phyloP scores from a whole-genome alignment of 2,888 invertebrate genomes.

The Calliphora vomitoria region DNA sequence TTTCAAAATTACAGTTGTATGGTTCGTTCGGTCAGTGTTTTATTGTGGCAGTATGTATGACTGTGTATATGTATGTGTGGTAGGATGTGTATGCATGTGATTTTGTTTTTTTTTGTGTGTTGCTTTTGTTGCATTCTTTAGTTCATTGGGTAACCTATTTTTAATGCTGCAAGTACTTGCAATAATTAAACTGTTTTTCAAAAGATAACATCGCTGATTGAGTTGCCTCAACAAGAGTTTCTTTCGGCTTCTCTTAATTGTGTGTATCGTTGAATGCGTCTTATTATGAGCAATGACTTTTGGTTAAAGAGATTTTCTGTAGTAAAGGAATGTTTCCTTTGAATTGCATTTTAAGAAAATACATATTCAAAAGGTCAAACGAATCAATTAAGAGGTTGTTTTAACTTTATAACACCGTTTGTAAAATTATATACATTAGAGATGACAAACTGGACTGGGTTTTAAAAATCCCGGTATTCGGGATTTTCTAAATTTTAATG shows the following conservation, averaged over 20 bases:
- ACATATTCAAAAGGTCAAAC: not conserved
- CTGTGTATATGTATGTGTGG: conserved; percentile 48
- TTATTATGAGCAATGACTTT: not conserved
- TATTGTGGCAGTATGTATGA: conserved; percentile 61
- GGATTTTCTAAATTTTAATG: too few species aligned
- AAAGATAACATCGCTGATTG: conserved; percentile 43
- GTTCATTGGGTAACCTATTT: conserved; percentile 74
- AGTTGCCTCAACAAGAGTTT: conserved; percentile 26
- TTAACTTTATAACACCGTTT: not conserved
- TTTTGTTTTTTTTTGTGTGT: conserved; percentile 38
- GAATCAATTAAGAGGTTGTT: not conserved
- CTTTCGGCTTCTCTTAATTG: conserved; percentile 14
- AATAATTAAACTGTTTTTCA: conserved; percentile 67
- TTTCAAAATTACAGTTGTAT: conserved; percentile 28
- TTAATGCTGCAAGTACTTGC: conserved; percentile 67
- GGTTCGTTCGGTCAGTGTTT: conserved; percentile 68
- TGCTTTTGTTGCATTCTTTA: conserved; percentile 64
- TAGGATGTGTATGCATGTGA: conserved; percentile 48
- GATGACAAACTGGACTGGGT: too few species aligned
- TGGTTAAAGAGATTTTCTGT: conserved; percentile 2
- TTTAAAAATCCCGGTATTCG: too few species aligned
- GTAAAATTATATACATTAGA: too few species aligned
- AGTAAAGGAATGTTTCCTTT: not conserved
- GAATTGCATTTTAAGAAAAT: not conserved
- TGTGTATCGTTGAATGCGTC: not conserved